Base-by-base conservation (phyloP, 2,888 invertebrate genomes). In the Callosobruchus maculatus region DNA sequence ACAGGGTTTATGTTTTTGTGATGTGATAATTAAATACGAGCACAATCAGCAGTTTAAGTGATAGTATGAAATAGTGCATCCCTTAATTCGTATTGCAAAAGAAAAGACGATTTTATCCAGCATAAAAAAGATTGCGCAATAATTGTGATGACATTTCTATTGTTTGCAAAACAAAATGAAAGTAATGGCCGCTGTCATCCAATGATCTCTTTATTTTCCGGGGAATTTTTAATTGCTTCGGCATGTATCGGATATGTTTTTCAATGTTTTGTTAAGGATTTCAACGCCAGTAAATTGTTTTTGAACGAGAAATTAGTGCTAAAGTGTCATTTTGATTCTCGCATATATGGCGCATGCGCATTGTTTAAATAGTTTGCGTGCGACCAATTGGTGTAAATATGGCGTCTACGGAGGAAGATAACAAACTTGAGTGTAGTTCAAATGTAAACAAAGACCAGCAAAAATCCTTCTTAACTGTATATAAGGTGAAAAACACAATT, bases 321-420 rank as follows among this genome's bases (percentile, higher is more conserved):
- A 49, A 18, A 49, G 13, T 49, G 49, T 18, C 7, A 49, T 49
- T 49, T 49, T 49, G 49, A 49, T 1, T 13, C 1, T 49, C 26
- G 7, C 2, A 26, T 67, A 67, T 67, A 67, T 67, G 67, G 68
- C 75, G 77, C 78, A 76, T 75, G 78, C 81, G 81, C 71, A 79
- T 30, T 74, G 26, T 22, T 22, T 49, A 22, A 78, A 79, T 79
- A 80, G 4, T 82, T 78, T 83, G 83, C 82, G 82, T 83, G 82
- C 79, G 80, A 77, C 77, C 76, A 81, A 80, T 78, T 83, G 80
- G 83, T 85, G 85, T 85, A 85, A 86, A 86, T 85, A 86, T 86
- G 86, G 86, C 86, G 86, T 85, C 85, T 80, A 82, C 83, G 80
- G 85, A 84, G 82, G 86, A 85, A 82, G 85, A 85, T 84, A 86